phyloP scores from a whole-genome alignment of 1,140 invertebrate species.

The Drosophila rufa region DNA sequence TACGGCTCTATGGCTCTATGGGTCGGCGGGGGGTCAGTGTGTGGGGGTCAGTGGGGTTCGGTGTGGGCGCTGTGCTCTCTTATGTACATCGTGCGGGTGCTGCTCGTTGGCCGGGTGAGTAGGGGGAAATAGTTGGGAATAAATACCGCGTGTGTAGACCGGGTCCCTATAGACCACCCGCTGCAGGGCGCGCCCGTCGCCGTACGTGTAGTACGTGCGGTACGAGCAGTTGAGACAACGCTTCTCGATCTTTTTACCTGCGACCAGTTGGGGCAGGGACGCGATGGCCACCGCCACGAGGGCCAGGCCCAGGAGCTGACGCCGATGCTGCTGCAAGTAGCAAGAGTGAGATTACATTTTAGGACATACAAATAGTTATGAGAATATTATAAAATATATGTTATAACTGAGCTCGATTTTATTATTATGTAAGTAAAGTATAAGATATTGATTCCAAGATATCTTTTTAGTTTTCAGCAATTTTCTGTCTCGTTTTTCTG shows the following conservation, averaged over 20 bases:
- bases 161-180: conserved; percentile 70
- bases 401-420: too few relatives aligned
- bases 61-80: conserved; percentile 20
- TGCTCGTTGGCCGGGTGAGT: background rate
- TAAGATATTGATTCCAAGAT: too few relatives aligned
- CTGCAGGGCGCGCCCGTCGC: conserved; percentile 68
- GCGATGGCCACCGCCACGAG: conserved; percentile 53
- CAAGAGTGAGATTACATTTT: too few relatives aligned
- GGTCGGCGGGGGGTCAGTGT: background rate
- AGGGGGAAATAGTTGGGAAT: conserved; percentile 7
- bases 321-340: conserved; percentile 32
- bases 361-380: too few relatives aligned
- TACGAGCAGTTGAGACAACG: conserved; percentile 75
- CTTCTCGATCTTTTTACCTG: conserved; percentile 76
- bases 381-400: too few relatives aligned
- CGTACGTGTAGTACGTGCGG: conserved; percentile 76
- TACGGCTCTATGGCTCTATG: background rate
- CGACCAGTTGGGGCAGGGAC: conserved; percentile 37
- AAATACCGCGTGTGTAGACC: conserved; percentile 78
- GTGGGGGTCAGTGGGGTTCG: conserved; percentile 7
- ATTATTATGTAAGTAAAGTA: too few relatives aligned
- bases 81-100: conserved; percentile 33
- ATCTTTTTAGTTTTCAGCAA: too few relatives aligned
- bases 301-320: conserved; percentile 47
- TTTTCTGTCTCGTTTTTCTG: too few relatives aligned